Base-by-base conservation (phyloP, 2,888 invertebrate genomes). In the Auanema sp. region DNA sequence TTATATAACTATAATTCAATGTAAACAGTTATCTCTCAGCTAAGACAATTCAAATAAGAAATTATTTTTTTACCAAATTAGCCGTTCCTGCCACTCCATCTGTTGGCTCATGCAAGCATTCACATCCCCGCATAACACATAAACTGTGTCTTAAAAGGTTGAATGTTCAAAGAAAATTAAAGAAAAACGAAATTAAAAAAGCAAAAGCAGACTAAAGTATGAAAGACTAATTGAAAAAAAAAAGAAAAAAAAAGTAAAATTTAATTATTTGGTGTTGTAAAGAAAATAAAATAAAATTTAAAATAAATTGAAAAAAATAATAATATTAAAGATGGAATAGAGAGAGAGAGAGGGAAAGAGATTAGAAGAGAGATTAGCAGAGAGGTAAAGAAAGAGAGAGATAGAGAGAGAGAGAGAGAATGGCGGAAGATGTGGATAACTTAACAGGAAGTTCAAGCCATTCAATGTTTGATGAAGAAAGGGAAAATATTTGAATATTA, bases 61-160 rank as follows among this genome's bases (percentile, higher is more conserved):
- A 24, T 5, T n/a, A n/a, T n/a, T 47, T 47, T 18, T 69, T 56
- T 51, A 69, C 72, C 64, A 72, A 44, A 53, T 72, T 72, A 40
- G 65, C 62, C 42, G 59, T 41, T 4, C 66, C 67, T 18, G 69
- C 66, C 43, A 58, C 56, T 6, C 68, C 72, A 40, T 72, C 72
- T 21, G 65, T 65, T 12, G 66, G 62, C 49, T 65, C 67, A 49
- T 72, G 72, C 33, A 72, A 68, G 53, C 72, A 72, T 66, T 66
- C 65, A 65, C 72, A 72, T 53, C 70, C 65, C 60, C 68, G 66
- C 68, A 68, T 70, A 11, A 62, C 68, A 33, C 33, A 33, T 33
- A 33, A 33, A 33, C 33, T 33, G 33, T 33, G 33, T 33, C 33
- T 33, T 33, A 33, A 33, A 33, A 33, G 33, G 33, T 33, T 33